Evolutionary conservation across 2,888 invertebrate species (phyloP).

Genomic region (Leptinotarsa juncta): DNA sequence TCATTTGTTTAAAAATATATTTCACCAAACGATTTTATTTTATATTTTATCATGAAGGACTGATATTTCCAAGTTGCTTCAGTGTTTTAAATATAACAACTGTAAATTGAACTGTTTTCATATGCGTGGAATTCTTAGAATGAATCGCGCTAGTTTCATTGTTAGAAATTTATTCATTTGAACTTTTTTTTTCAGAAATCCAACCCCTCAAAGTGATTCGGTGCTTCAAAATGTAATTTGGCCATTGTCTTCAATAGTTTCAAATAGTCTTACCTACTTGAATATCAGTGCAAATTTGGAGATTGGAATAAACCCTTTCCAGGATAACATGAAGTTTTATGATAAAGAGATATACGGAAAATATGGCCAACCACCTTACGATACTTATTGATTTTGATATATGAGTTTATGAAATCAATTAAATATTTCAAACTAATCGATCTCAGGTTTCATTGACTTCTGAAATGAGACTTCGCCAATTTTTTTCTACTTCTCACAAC

Average conservation of each 20-base stretch:
- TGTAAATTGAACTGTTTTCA: too few relatives aligned
- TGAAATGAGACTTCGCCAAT: too few relatives aligned
- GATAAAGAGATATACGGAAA: constrained; percentile 40
- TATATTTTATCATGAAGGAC: too few relatives aligned
- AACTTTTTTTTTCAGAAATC: constrained; percentile 35
- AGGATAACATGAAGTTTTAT: constrained; percentile 47
- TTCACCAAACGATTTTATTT: too few relatives aligned
- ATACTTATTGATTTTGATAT: constrained; percentile 40
- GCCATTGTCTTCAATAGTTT: constrained; percentile 23
- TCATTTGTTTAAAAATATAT: too few relatives aligned
- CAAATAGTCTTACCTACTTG: constrained; percentile 28
- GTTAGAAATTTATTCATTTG: too few relatives aligned
- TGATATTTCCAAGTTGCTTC: too few relatives aligned
- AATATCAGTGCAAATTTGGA: constrained; percentile 30
- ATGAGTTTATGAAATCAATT: background rate
- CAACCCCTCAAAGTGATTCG: constrained; percentile 40
- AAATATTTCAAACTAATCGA: background rate
- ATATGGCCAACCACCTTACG: constrained; percentile 46
- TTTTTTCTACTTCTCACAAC: too few relatives aligned
- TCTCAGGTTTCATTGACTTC: background rate
- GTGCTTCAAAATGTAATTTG: constrained; percentile 41
- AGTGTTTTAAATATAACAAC: too few relatives aligned
- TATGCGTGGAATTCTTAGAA: too few relatives aligned
- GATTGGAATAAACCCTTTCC: constrained; percentile 40
- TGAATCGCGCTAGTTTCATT: too few relatives aligned